These are phyloP conservation scores for Macrosteles quadrilineatus DNA, from an alignment of 1,140 invertebrate species.

Conservation along the genomic window DNA sequence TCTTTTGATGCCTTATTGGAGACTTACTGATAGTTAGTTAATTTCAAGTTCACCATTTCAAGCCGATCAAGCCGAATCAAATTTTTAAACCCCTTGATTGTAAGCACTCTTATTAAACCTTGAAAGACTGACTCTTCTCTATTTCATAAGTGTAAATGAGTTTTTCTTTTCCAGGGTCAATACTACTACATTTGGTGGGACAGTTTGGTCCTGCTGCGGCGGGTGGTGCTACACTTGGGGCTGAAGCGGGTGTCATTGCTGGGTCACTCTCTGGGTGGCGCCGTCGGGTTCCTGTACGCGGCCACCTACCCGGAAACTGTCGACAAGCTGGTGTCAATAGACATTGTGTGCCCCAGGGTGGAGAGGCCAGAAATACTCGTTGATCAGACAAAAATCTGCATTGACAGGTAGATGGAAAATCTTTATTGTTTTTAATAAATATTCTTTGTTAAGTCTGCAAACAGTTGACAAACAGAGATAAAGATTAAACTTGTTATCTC, in stretches of 20 bases:
- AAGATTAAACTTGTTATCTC: too few relatives aligned
- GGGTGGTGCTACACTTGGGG: constrained; percentile 73
- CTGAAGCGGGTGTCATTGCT: constrained; percentile 79
- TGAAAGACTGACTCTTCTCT: too few relatives aligned
- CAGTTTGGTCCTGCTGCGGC: constrained; percentile 64
- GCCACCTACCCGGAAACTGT: constrained; percentile 74
- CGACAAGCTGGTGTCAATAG: constrained; percentile 67
- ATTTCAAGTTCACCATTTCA: too few relatives aligned
- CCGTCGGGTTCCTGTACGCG: constrained; percentile 77
- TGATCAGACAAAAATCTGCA: constrained; percentile 7
- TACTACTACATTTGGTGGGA: constrained; percentile 81
- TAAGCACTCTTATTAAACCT: too few relatives aligned
- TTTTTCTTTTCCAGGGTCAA: constrained; percentile 60
- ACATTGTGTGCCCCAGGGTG: constrained; percentile 42
- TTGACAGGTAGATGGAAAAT: constrained; percentile 24
- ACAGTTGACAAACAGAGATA: too few relatives aligned
- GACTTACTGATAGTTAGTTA: too few relatives aligned
- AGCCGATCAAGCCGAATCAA: too few relatives aligned
- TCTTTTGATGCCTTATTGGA: too few relatives aligned
- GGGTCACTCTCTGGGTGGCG: constrained; percentile 81
- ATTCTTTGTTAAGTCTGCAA: too few relatives aligned
- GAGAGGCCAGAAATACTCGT: not conserved
- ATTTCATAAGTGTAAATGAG: too few relatives aligned
- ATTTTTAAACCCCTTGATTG: too few relatives aligned
- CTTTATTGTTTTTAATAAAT: too few relatives aligned